Evolutionary conservation across 1,140 invertebrate genomes (phyloP), one percentile per base, ranked within the genome.

Genomic region (Lethocerus indicus): DNA sequence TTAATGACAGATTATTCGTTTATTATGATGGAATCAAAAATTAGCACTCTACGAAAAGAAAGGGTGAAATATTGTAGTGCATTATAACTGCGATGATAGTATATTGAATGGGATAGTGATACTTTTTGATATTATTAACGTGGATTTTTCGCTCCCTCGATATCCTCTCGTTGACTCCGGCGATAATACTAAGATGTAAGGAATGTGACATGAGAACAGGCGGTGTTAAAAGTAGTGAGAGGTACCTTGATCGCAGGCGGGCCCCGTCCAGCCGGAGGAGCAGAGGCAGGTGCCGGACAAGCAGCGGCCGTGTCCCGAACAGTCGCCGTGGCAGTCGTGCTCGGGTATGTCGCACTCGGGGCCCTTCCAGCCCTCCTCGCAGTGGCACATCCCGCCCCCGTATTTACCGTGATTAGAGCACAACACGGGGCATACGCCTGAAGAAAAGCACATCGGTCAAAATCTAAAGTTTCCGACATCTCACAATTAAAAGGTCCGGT

Each of bases 371-470:
- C 92, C 91, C 58, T 89, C 82, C 64, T 92, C 87, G 66, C 95
- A 99, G 60, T 91, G 82, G 68, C 95, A 99, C 54, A 89, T 69
- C 16, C 95, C 95, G 42, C 88, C 87, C 21, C 87, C 82, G 64
- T 97, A 98, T 59, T 89, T 81, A 23, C 95, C 95, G 61, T 97
- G 90, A 50, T 86, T 90, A 53, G 88, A 92, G 69, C 95, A 98
- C 46, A 97, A 70, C 2, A 95, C 87, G 27, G 94, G 95, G 71
- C 95, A 99, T n/a, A 94, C 80, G 67, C 87, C 81, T 83, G 60
- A 51, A 69, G 63, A 66, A 68, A 61, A 66, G 59, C 39, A 9
- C 3, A 23, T 26, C 2, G 39, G 9, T 37, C 20, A 37, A n/a
- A n/a, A n/a, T n/a, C n/a, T n/a, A n/a, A n/a, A n/a, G n/a, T n/a